phyloP scores from a whole-genome alignment of 2,113 vertebrate species.

The Dipodomys stephensi region DNA sequence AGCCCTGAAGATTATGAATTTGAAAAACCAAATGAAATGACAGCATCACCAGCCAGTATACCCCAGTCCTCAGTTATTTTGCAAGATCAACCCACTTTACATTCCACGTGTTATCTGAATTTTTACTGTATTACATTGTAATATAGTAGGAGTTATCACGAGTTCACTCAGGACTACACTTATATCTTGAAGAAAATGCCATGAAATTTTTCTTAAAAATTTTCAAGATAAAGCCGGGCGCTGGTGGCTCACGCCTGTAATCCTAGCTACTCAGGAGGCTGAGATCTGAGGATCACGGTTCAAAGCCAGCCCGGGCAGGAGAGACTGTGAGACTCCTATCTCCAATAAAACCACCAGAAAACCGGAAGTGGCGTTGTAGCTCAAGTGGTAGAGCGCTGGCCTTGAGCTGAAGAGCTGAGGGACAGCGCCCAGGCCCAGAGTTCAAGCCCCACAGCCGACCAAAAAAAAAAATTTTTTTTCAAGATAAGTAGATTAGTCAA shows the following conservation, averaged over 20 bases:
- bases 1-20: neutral
- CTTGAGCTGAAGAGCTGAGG: too few species aligned
- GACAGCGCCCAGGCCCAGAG: too few species aligned
- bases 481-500: slow-evolving; percentile 49
- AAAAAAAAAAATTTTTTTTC: too few species aligned
- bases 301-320: too few species aligned
- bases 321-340: too few species aligned
- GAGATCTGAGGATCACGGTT: too few species aligned
- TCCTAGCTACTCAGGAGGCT: too few species aligned
- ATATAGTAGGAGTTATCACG: neutral
- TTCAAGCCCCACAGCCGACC: too few species aligned
- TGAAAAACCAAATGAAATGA: neutral
- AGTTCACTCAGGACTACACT: neutral
- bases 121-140: neutral
- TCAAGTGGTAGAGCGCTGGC: too few species aligned
- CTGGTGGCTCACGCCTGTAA: too few species aligned
- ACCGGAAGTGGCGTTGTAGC: too few species aligned
- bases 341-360: too few species aligned
- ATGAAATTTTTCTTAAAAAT: slow-evolving; percentile 39
- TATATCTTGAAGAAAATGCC: neutral
- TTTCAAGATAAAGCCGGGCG: slow-evolving; percentile 32
- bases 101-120: neutral
- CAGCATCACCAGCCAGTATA: neutral
- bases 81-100: neutral
- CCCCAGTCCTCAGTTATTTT: neutral